These are phyloP conservation scores for Chelonus insularis DNA, from an alignment of 1,140 invertebrate species.

Conservation along the genomic window DNA sequence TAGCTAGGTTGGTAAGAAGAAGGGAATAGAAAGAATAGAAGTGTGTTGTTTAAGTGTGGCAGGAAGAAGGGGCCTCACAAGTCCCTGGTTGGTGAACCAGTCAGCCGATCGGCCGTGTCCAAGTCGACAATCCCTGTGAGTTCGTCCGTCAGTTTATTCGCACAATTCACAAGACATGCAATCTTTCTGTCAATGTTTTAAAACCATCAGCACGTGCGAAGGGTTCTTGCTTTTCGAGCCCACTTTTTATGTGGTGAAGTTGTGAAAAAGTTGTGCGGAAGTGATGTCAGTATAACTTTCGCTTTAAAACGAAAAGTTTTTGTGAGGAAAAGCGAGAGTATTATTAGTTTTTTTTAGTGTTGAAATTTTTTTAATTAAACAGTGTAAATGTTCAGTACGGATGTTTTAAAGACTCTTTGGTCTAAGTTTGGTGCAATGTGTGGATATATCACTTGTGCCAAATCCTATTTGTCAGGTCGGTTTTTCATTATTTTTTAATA, in stretches of 20 bases:
- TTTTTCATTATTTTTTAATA: conserved; percentile 16
- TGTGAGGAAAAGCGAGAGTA: neutral
- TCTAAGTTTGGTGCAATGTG: conserved; percentile 53
- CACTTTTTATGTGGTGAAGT: neutral
- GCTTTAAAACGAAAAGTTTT: too few relatives aligned
- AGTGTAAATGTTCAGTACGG: conserved; percentile 42
- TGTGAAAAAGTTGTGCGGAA: too few relatives aligned
- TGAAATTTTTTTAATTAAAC: neutral
- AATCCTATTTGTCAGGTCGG: conserved; percentile 53
- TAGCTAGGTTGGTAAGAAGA: too few relatives aligned
- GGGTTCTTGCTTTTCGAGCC: neutral
- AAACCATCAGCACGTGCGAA: neutral
- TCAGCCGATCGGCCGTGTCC: conserved; percentile 12
- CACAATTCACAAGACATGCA: neutral
- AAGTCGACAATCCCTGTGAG: neutral
- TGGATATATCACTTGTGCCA: conserved; percentile 51
- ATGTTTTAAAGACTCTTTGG: conserved; percentile 49
- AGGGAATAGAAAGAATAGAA: too few relatives aligned
- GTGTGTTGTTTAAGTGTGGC: too few relatives aligned
- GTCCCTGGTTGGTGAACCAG: neutral
- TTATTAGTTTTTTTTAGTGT: neutral
- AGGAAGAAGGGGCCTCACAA: neutral
- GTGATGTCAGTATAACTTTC: too few relatives aligned
- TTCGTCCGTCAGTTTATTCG: conserved; percentile 9
- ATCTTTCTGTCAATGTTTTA: neutral